Evolutionary conservation across 2,888 invertebrate species (phyloP).

Genomic region (Sphaeridia pumilis): DNA sequence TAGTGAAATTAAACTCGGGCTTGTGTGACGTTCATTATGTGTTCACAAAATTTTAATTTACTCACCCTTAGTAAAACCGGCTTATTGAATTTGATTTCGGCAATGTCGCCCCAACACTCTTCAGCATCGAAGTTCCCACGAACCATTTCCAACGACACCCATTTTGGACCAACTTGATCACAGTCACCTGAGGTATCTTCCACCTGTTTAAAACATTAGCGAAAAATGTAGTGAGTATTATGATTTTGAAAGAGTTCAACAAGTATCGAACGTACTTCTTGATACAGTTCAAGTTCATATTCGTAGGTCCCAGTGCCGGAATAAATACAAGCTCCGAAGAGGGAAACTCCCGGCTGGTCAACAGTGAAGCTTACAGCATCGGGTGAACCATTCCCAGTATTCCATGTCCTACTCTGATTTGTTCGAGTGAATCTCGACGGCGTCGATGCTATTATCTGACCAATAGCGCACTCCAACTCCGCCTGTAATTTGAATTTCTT

Average conservation of each 20-base stretch:
- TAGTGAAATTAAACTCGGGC: not conserved
- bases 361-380: conserved; percentile 93
- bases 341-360: conserved; percentile 73
- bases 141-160: conserved; percentile 75
- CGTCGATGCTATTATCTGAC: conserved; percentile 69
- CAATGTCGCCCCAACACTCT: conserved; percentile 68
- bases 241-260: not conserved
- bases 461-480: conserved; percentile 56
- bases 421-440: conserved; percentile 82
- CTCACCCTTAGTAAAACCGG: conserved; percentile 70
- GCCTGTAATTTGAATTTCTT: conserved; percentile 46
- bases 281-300: conserved; percentile 75
- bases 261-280: conserved; percentile 21
- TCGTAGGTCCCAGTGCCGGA: conserved; percentile 80
- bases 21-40: not conserved
- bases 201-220: conserved; percentile 20
- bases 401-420: conserved; percentile 85
- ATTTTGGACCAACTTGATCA: conserved; percentile 44
- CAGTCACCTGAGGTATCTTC: conserved; percentile 26
- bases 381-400: conserved; percentile 90
- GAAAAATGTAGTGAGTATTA: not conserved
- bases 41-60: not conserved
- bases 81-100: conserved; percentile 80
- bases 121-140: conserved; percentile 74
- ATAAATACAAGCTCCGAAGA: conserved; percentile 82